Evolutionary conservation across 2,113 vertebrate species (phyloP).

Genomic region (Melanerpes aurifrons): DNA sequence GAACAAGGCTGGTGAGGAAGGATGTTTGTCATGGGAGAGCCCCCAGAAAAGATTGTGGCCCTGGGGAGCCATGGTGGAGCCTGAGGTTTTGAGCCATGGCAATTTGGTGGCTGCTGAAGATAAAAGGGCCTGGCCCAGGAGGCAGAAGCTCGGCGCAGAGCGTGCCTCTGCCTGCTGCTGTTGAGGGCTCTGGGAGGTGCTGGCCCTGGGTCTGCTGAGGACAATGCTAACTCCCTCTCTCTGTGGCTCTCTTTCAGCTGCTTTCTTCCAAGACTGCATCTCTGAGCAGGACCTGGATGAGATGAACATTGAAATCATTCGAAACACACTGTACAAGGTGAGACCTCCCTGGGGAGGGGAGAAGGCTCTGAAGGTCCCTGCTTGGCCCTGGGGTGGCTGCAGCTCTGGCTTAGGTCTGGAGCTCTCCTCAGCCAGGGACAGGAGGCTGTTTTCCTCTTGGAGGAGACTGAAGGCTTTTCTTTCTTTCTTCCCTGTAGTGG

Average conservation of each 20-base stretch:
- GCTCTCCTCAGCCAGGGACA: background rate
- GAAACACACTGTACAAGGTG: slow-evolving; percentile 98
- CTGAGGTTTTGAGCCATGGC: slow-evolving; percentile 32
- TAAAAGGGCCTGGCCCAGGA: background rate
- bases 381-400: background rate
- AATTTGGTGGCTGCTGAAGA: slow-evolving; percentile 19
- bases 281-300: slow-evolving; percentile 98
- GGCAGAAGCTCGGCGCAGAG: background rate
- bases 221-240: background rate
- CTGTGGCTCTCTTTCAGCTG: slow-evolving; percentile 80
- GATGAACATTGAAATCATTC: slow-evolving; percentile 99
- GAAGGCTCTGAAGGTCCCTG: background rate
- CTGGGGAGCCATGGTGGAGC: background rate
- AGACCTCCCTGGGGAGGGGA: background rate
- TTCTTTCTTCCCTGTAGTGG: background rate
- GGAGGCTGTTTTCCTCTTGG: background rate
- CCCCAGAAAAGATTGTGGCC: background rate
- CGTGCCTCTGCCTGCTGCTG: background rate
- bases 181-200: background rate
- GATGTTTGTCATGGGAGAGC: background rate
- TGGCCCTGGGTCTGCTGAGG: background rate
- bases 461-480: background rate
- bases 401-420: background rate
- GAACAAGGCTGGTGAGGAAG: background rate
- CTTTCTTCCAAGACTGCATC: slow-evolving; percentile 99